Conservation (phyloP, 2,888 invertebrate genomes). For the Drosophila phalerata region DNA sequence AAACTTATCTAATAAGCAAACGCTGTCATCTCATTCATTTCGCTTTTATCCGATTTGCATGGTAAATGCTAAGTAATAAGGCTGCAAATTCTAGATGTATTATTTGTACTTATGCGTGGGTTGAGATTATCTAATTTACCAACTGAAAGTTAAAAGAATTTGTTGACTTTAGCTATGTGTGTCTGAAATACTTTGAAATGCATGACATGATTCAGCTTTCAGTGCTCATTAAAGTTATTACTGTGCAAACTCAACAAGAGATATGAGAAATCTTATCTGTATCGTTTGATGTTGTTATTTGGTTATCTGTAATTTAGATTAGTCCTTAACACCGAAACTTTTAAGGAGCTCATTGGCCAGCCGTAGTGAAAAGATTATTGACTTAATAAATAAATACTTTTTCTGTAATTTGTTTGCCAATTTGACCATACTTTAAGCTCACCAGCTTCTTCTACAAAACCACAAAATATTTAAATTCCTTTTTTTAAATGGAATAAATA, state of each 20-base stretch:
- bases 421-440: slow-evolving; percentile 37
- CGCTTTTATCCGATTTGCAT: slow-evolving; percentile 53
- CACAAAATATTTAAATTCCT: slow-evolving; percentile 45
- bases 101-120: slow-evolving; percentile 5
- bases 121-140: slow-evolving; percentile 35
- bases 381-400: slow-evolving; percentile 53
- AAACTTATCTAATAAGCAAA: slow-evolving; percentile 57
- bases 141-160: slow-evolving; percentile 32
- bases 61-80: slow-evolving; percentile 11
- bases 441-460: slow-evolving; percentile 2
- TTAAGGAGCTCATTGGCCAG: slow-evolving; percentile 51
- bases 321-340: slow-evolving; percentile 27
- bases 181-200: background rate
- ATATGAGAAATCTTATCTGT: background rate
- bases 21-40: slow-evolving; percentile 40
- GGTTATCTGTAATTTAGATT: slow-evolving; percentile 20
- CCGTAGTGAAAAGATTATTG: slow-evolving; percentile 37
- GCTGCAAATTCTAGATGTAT: slow-evolving; percentile 14
- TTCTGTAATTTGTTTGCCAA: slow-evolving; percentile 34
- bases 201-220: slow-evolving; percentile 12
- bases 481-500: slow-evolving; percentile 38
- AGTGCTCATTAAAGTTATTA: slow-evolving; percentile 43
- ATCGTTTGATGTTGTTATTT: slow-evolving; percentile 49
- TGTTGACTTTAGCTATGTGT: slow-evolving; percentile 29
- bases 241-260: slow-evolving; percentile 33